A percentile compares a stretch with the other conserved stretches of the same genome.
These are phyloP conservation scores for Doryteuthis pealeii DNA, from an alignment of 1,140 invertebrate genomes.

Conservation along the genomic window DNA sequence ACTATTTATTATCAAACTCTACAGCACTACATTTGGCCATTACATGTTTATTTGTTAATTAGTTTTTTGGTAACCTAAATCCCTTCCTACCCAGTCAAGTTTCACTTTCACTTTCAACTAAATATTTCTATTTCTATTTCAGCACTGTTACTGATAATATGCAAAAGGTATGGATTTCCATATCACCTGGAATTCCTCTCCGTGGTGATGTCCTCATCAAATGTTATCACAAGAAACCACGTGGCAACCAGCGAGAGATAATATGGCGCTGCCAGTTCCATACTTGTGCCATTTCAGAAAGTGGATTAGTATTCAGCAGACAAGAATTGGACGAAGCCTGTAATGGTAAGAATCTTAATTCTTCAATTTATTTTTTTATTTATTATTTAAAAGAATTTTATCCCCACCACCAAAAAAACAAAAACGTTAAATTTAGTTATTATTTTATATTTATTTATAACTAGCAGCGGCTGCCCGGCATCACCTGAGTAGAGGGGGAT, in stretches of 20 bases:
- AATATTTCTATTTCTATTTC: slow-evolving; percentile 24
- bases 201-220: slow-evolving; percentile 87
- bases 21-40: too few relatives aligned
- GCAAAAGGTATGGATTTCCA: slow-evolving; percentile 59
- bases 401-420: too few relatives aligned
- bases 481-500: too few relatives aligned
- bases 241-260: slow-evolving; percentile 62
- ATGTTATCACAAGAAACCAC: slow-evolving; percentile 74
- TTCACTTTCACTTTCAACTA: too few relatives aligned
- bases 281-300: slow-evolving; percentile 84
- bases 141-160: slow-evolving; percentile 60
- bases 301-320: slow-evolving; percentile 80
- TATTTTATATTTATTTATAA: too few relatives aligned
- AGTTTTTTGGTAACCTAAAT: too few relatives aligned
- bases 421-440: too few relatives aligned
- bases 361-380: slow-evolving; percentile 10
- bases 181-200: slow-evolving; percentile 73
- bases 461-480: too few relatives aligned
- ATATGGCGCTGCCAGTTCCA: slow-evolving; percentile 87
- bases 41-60: too few relatives aligned
- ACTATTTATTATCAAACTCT: too few relatives aligned
- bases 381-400: slow-evolving; percentile 13
- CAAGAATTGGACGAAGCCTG: slow-evolving; percentile 83
- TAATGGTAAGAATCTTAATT: slow-evolving; percentile 65
- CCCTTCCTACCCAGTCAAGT: too few relatives aligned